Evolutionary conservation across 2,888 invertebrate genomes (phyloP), one percentile per base, ranked within the genome.

Genomic region (Octonoba sinensis): DNA sequence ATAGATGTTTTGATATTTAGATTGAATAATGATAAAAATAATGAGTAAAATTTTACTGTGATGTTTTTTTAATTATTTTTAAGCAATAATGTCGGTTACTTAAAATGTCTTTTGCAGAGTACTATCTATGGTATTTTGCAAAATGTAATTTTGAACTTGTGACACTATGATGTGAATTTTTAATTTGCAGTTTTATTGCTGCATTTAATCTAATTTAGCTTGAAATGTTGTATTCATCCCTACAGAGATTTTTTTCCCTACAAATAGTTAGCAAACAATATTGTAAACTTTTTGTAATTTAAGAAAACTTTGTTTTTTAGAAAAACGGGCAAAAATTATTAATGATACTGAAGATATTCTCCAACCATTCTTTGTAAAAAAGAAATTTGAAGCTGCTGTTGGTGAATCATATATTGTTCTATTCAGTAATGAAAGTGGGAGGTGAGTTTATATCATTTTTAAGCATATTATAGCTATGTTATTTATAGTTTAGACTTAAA

Each of bases 381-480:
- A 71, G 54, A 71, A 71, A 27, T 71, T 51, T 66, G 82, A 82
- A 71, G 60, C 57, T 54, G 70, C 60, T 18, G 66, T 74, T 66
- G 82, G 75, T 3, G 67, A 79, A n/a, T 62, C 79, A 1, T 60
- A 73, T 69, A 27, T 79, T 24, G 73, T 72, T 47, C n/a, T 49
- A 16, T 79, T 73, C 54, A 69, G 79, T 44, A 79, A 79, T 73
- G 79, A 79, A 62, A 65, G 54, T 46, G 79, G 79, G 51, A 73
- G 67, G 79, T 79, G 18, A 60, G 66, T 27, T 20, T 57, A 3
- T 54, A 54, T 54, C 6, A 18, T 18, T 54, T 54, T 54, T 54
- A 54, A 36, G 27, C 27, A 11, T 36, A 11, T 36, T 36, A 11
- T 11, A 27, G 36, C 11, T 6, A 1, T 36, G 8, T 1, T 36